A percentile compares a stretch with the other conserved stretches of the same genome.
phyloP scores from a whole-genome alignment of 2,888 invertebrate species.

The Xestoiulus laeticollis region DNA sequence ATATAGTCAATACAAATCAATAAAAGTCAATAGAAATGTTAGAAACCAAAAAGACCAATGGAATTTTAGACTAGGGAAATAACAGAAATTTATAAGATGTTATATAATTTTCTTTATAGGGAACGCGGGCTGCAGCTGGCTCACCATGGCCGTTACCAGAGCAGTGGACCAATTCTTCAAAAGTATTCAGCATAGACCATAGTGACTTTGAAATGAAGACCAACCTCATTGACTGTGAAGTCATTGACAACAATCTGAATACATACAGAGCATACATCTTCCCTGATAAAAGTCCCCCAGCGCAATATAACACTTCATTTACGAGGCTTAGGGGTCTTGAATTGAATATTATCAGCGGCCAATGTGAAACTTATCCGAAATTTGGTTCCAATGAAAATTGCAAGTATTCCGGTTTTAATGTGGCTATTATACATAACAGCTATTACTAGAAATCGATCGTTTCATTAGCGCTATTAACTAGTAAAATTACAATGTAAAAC shows the following conservation, averaged over 20 bases:
- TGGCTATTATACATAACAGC: too few relatives aligned
- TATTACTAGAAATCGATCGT: too few relatives aligned
- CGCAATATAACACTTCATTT: background rate
- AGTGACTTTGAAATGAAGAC: slow-evolving; percentile 46
- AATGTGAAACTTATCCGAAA: slow-evolving; percentile 75
- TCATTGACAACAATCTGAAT: slow-evolving; percentile 69
- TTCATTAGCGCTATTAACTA: too few relatives aligned
- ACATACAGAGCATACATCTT: slow-evolving; percentile 60
- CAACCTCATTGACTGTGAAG: slow-evolving; percentile 65
- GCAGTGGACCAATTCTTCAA: slow-evolving; percentile 49
- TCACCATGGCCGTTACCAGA: slow-evolving; percentile 54
- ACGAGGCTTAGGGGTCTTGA: slow-evolving; percentile 34
- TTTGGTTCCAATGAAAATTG: slow-evolving; percentile 80
- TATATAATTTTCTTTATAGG: slow-evolving; percentile 42
- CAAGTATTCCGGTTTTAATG: slow-evolving; percentile 66
- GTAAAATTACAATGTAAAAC: too few relatives aligned
- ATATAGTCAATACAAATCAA: too few relatives aligned
- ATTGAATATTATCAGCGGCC: slow-evolving; percentile 58
- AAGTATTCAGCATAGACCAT: slow-evolving; percentile 46
- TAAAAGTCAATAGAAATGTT: too few relatives aligned
- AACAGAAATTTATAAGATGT: background rate
- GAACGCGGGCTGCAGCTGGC: slow-evolving; percentile 52
- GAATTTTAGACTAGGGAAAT: too few relatives aligned
- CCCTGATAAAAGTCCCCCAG: slow-evolving; percentile 17
- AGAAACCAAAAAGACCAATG: too few relatives aligned